Base-by-base conservation (phyloP, 2,888 invertebrate genomes). In the Blastobasis adustella region DNA sequence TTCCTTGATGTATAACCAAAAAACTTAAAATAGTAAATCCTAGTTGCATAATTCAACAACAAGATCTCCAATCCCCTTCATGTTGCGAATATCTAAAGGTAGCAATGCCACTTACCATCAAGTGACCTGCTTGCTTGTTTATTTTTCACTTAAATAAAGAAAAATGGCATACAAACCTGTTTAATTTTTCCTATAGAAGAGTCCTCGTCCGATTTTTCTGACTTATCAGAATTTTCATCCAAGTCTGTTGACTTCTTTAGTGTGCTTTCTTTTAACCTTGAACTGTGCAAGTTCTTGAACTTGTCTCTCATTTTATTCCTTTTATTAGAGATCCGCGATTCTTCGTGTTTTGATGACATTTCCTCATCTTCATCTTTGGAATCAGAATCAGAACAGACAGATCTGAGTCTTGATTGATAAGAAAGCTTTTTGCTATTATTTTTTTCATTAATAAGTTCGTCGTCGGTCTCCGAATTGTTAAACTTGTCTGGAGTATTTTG, bases 221-320 rank as follows among this genome's bases (percentile, higher is more conserved):
- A 65, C 23, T 50, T 54, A 5, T 59, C 51, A 49, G 49, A 56
- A 4, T 10, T 37, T 10, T 53, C 47, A 10, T 54, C 57, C 52
- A 43, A 55, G 5, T 53, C 51, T 57, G n/a, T 51, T 48, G 43
- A 52, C 9, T 59, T 55, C 47, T 56, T 55, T 47, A 10, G 5
- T 40, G 6, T 23, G 5, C 58, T 55, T 54, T 42, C 51, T 55
- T 70, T 74, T 4, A 46, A 57, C 56, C 73, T 63, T n/a, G 73
- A 71, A 37, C 57, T 63, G 6, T 76, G 53, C 3, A 85, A 58
- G 40, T 60, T 69, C 61, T 76, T 69, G 54, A 88, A 88, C 57
- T 85, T 89, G 36, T 82, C 65, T 55, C 64, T 72, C 4, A 89
- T 46, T 55, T 76, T 82, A 50, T 65, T 72, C 43, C 66, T 76